phyloP scores from a whole-genome alignment of 2,888 invertebrate species.

The Polyommatus icarus region DNA sequence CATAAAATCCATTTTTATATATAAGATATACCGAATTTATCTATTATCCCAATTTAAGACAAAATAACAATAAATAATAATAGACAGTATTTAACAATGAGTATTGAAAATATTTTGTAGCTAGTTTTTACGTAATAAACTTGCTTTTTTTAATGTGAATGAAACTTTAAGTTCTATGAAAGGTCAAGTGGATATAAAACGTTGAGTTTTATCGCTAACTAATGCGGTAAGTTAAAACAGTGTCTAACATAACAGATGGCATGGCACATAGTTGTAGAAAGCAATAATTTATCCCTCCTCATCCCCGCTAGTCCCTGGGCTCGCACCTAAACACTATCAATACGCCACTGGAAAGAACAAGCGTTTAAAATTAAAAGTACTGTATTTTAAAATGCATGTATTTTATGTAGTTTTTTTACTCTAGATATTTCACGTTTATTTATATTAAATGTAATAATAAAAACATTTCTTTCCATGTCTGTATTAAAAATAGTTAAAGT shows the following conservation, averaged over 20 bases:
- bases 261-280: conserved; percentile 76
- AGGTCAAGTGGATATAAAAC: conserved; percentile 33
- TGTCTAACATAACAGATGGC: conserved; percentile 73
- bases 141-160: background rate
- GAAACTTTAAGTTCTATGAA: background rate
- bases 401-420: no score
- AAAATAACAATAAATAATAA: background rate
- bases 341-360: conserved; percentile 53
- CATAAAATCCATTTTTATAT: no score
- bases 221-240: conserved; percentile 67
- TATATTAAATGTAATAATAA: no score
- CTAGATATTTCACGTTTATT: no score
- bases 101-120: background rate
- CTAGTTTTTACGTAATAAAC: background rate
- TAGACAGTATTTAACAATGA: background rate
- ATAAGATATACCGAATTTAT: background rate
- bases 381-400: no score
- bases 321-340: conserved; percentile 58
- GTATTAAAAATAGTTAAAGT: no score
- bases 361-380: no score
- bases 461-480: no score
- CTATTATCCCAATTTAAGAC: background rate
- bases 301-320: conserved; percentile 77
- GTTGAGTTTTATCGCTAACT: conserved; percentile 47
- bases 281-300: conserved; percentile 76